Evolutionary conservation across 2,888 invertebrate species (phyloP).

Genomic region (Lottia scabra): DNA sequence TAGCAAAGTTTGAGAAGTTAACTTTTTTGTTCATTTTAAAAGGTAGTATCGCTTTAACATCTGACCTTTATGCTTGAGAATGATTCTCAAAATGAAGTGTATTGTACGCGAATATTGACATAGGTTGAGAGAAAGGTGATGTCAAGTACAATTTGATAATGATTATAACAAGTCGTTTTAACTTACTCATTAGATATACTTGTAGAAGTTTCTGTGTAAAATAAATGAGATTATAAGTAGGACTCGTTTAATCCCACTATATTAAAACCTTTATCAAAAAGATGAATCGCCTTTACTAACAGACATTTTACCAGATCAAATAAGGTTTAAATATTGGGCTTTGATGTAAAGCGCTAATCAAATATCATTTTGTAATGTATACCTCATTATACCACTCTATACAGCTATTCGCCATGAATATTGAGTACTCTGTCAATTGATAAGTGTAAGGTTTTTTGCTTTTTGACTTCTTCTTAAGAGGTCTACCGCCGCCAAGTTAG

Average conservation of each 20-base stretch:
- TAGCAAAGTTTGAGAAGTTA: no score
- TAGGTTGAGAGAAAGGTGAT: no score
- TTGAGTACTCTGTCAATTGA: not conserved
- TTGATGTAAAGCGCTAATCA: not conserved
- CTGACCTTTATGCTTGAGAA: not conserved
- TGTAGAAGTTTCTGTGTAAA: not conserved
- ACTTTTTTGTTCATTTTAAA: no score
- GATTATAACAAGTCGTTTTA: no score
- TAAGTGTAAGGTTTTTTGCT: not conserved
- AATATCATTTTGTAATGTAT: conserved; percentile 6
- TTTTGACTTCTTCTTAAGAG: not conserved
- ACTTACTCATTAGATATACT: not conserved
- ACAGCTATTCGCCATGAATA: not conserved
- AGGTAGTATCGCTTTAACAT: not conserved
- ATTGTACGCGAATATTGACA: no score
- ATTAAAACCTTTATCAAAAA: not conserved
- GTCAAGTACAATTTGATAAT: no score
- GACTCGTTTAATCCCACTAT: not conserved
- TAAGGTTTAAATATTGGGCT: not conserved
- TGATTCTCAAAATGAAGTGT: no score
- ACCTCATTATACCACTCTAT: conserved; percentile 2
- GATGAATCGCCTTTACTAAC: not conserved
- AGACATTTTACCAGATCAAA: not conserved
- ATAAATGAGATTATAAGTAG: conserved; percentile 2
- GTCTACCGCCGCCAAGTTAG: no score